Base-by-base conservation (phyloP, 2,888 invertebrate genomes). In the Microctonus hyperodae region DNA sequence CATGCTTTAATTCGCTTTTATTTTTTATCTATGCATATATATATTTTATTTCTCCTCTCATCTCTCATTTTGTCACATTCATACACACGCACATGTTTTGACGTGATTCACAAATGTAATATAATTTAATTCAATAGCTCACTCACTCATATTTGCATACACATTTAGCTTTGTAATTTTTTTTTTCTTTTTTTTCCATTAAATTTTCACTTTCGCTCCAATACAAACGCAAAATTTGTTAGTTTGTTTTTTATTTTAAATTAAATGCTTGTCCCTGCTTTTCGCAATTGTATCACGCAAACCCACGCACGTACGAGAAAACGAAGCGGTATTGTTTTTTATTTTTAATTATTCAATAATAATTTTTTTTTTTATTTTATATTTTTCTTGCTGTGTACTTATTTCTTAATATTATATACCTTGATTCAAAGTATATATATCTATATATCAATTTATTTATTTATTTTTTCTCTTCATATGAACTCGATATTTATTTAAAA, bases 291-390 rank as follows among this genome's bases (percentile, higher is more conserved):
- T 70, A 35, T 53, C 51, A 51, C 68, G 65, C 70, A 31, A 53
- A 57, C 59, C 53, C 67, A 25, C 56, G 53, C 53, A 55, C 61
- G 16, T 53, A 56, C 68, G 67, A 63, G 80, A 83, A 84, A 85
- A 85, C 83, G 84, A 86, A 85, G 85, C 85, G 82, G 82, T 83
- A 84, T 83, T 81, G 81, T 77, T 74, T 28, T 16, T 44, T 44
- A n/a, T 6, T 16, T 44, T 44, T 44, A 44, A 81, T 77, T 74
- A 72, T 73, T 75, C 70, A 78, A 75, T 78, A 76, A 75, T 76
- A 73, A 71, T 75, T 74, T 73, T 64, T 73, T 64, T 73, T n/a
- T 44, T 4, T 44, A 4, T 20, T n/a, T 44, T n/a, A 16, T 44
- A 5, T 16, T 44, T n/a, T 44, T 6, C 4, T 37, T 37, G 5